Base-by-base conservation (phyloP, 2,797 vertebrate species). In the Epinephelus awoara region DNA sequence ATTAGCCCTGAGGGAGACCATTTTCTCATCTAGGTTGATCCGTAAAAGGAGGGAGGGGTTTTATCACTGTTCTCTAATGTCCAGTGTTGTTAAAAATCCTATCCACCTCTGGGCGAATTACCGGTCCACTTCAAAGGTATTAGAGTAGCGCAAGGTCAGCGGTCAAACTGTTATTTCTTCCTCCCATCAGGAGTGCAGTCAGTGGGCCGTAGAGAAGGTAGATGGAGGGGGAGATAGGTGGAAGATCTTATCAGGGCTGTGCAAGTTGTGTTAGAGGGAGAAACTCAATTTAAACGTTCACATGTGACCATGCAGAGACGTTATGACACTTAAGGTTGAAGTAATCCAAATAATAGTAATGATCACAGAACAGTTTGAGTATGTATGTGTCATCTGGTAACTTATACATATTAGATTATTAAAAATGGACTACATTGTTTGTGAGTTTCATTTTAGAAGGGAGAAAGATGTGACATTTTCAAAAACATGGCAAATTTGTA, bases 111-210 rank as follows among this genome's bases (percentile, higher is more conserved):
- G 51, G 77, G 77, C 61, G 8, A 47, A 86, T 77, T 77, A 62
- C 77, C 56, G 49, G 65, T 72, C 83, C 63, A 81, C 90, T 88
- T 94, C 89, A 90, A 91, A 93, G 80, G 27, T 29, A 23, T 15
- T 23, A 27, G 63, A 82, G 70, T 51, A 77, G 74, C 18, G 7
- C 8, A 29, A 77, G 88, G 82, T 87, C 90, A 89, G 65, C 1
- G 67, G 83, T 89, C 86, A 89, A 90, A 81, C 82, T 77, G 51
- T 85, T 85, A 81, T 75, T 29, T 83, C 79, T 78, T 71, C 40
- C 88, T 84, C 72, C 57, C 57, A 70, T 55, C 80, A 71, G 29
- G 51, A 63, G 57, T 61, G 51, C 61, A 88, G 87, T 71, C 90
- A 82, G 49, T 50, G 72, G 77, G 47, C 79, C 46, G n/a, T 38